Percentiles rank a stretch among this genome's conserved stretches.
Conservation (phyloP, 2,888 invertebrate genomes). For the Acronicta alni region DNA sequence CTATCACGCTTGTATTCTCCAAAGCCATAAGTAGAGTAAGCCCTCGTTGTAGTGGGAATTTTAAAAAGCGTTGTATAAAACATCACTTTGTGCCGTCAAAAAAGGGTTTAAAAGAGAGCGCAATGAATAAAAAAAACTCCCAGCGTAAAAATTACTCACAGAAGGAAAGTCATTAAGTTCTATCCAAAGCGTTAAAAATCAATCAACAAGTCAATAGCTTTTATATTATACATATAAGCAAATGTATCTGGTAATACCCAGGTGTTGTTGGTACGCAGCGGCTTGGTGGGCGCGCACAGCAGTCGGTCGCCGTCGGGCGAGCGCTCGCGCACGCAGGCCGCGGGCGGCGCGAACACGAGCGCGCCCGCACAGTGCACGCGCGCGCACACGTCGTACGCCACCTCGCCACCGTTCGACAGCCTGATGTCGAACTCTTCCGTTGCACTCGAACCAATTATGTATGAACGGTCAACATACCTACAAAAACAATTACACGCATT, state of each 20-base stretch:
- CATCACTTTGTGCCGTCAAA: too few relatives aligned
- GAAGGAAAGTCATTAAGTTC: too few relatives aligned
- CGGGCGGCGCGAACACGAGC: constrained; percentile 23
- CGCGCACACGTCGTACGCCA: constrained; percentile 71
- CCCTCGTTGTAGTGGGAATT: too few relatives aligned
- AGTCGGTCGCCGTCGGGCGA: constrained; percentile 11
- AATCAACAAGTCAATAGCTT: too few relatives aligned
- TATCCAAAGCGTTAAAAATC: too few relatives aligned
- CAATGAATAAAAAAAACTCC: too few relatives aligned
- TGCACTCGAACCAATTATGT: constrained; percentile 67
- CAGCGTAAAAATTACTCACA: too few relatives aligned
- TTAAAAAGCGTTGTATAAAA: too few relatives aligned
- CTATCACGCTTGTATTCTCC: too few relatives aligned
- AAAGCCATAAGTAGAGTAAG: too few relatives aligned
- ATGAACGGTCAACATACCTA: constrained; percentile 25
- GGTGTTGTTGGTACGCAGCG: not conserved
- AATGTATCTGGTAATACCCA: constrained; percentile 23
- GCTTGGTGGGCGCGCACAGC: constrained; percentile 19
- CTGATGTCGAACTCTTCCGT: constrained; percentile 50
- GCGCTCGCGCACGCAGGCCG: constrained; percentile 10
- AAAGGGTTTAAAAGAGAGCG: too few relatives aligned
- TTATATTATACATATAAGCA: too few relatives aligned
- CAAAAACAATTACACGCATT: not conserved
- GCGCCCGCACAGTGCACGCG: constrained; percentile 53
- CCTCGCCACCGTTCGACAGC: constrained; percentile 67